phyloP scores from a whole-genome alignment of 2,888 invertebrate species.

The Alentia gelatinosa region DNA sequence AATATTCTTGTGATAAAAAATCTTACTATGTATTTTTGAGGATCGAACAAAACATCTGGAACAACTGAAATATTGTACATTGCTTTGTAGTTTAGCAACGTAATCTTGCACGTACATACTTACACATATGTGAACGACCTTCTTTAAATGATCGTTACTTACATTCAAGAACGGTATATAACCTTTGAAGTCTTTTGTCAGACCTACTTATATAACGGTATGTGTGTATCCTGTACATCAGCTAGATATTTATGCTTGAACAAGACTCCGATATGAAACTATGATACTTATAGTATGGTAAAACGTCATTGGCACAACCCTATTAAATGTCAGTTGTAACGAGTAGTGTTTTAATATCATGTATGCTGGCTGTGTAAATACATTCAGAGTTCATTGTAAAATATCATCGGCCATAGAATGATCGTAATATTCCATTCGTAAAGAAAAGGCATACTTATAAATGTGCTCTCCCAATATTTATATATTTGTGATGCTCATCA shows the following conservation, averaged over 20 bases:
- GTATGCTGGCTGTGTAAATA: constrained; percentile 26
- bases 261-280: not conserved
- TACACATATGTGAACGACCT: not conserved
- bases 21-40: not conserved
- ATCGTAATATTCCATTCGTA: constrained; percentile 27
- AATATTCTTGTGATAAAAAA: not conserved
- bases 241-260: constrained; percentile 26
- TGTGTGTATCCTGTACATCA: not conserved
- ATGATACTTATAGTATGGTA: not conserved
- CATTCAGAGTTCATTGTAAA: constrained; percentile 47
- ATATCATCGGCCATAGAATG: constrained; percentile 7
- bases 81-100: not conserved
- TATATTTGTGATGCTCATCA: constrained; percentile 40
- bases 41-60: not conserved
- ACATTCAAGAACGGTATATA: not conserved
- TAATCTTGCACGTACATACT: not conserved
- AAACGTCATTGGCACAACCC: not conserved
- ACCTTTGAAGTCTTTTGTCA: not conserved
- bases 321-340: not conserved
- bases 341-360: not conserved
- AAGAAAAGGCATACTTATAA: not conserved
- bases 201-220: not conserved
- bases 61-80: not conserved
- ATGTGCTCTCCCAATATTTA: constrained; percentile 25
- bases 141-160: too few relatives aligned